Evolutionary conservation across 2,888 invertebrate genomes (phyloP).

Genomic region (Lacanobia oleracea): DNA sequence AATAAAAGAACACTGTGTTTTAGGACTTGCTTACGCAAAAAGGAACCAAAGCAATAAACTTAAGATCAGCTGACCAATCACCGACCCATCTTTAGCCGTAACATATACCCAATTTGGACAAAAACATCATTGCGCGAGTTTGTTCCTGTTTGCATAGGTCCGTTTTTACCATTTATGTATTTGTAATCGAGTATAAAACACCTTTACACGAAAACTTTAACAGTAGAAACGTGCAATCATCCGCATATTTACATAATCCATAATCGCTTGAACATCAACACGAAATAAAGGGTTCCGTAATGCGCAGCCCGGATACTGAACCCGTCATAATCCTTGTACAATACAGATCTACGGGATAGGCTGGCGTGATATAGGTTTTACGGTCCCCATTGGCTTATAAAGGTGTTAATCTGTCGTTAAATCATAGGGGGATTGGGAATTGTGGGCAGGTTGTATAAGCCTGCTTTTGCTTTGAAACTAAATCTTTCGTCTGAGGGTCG

Average conservation of each 20-base stretch:
- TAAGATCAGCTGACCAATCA: too few species aligned
- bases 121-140: too few species aligned
- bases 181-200: not conserved
- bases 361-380: slow-evolving; percentile 54
- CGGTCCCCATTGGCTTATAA: slow-evolving; percentile 48
- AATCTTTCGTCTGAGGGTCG: not conserved
- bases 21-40: too few species aligned
- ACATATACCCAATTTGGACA: too few species aligned
- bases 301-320: slow-evolving; percentile 47
- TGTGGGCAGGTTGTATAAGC: slow-evolving; percentile 16
- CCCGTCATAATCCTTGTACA: slow-evolving; percentile 59
- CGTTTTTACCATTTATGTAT: not conserved
- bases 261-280: slow-evolving; percentile 55
- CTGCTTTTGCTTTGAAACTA: slow-evolving; percentile 16
- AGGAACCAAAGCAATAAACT: too few species aligned
- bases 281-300: slow-evolving; percentile 53
- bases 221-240: slow-evolving; percentile 2
- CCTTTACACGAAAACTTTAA: slow-evolving; percentile 17
- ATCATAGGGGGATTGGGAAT: slow-evolving; percentile 50
- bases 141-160: too few species aligned
- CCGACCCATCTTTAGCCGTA: too few species aligned
- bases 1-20: not conserved
- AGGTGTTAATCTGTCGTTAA: slow-evolving; percentile 58
- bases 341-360: slow-evolving; percentile 48
- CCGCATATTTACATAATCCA: slow-evolving; percentile 55